Evolutionary conservation across 2,113 vertebrate genomes (phyloP), one percentile per base, ranked within the genome.

Genomic region (Hemibagrus wyckioides): DNA sequence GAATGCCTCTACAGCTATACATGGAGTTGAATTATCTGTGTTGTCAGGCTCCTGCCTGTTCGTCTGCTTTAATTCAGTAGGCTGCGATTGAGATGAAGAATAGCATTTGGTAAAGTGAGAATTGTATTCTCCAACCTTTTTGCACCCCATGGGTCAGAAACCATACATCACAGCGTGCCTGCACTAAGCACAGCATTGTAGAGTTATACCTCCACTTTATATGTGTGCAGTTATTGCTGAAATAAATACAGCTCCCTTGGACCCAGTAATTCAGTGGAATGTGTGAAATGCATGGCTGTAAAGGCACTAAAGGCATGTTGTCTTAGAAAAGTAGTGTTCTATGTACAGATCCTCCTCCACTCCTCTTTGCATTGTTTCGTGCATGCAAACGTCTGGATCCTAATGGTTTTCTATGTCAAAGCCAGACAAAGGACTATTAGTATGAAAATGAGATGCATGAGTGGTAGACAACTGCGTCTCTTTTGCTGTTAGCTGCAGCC

Each of bases 201-300:
- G 86, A 88, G 80, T 88, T 90, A 88, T 86, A 84, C 85, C 89
- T 86, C 57, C 82, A 80, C 87, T 79, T 85, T 82, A 63, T 90
- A 85, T 63, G 77, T 89, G 90, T 71, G 44, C 80, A 80, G 86
- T 88, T 89, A 88, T 90, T 90, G 84, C 88, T 84, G 88, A 88
- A 88, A 90, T 90, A 90, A 89, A 90, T 89, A 89, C 88, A 84
- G 87, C 50, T 89, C 88, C 90, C 88, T 75, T 86, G 90, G 88
- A 89, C 67, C 85, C 82, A 77, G 77, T 89, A 86, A 88, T 88
- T 91, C 87, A 86, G 86, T 30, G 52, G 88, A 89, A 86, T 89
- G 88, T 86, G 77, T 87, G 86, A 84, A 90, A 84, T 52, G 59
- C 48, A 69, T 82, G 86, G 86, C 84, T 83, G 86, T 85, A 89